These are phyloP conservation scores for Dasyprocta punctata DNA, from an alignment of 2,113 vertebrate species.

Conservation along the genomic window DNA sequence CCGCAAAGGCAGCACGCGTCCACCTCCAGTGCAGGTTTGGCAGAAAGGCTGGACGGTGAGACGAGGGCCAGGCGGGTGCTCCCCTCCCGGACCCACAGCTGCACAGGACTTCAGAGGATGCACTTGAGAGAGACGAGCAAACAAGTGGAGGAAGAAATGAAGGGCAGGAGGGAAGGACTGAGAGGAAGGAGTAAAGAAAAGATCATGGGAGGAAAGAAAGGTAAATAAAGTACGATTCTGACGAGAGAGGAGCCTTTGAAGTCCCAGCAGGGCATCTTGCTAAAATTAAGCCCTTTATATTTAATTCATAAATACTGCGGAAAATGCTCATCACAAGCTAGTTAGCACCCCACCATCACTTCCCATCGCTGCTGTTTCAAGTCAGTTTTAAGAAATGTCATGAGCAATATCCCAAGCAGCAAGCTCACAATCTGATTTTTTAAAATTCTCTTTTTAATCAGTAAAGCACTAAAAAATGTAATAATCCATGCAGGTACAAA, in stretches of 20 bases:
- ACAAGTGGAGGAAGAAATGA: neutral
- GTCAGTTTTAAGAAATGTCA: neutral
- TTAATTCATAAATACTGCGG: slow-evolving; percentile 35
- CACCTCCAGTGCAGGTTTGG: neutral
- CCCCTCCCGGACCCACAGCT: neutral
- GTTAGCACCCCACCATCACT: neutral
- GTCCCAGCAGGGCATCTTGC: neutral
- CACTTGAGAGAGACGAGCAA: neutral
- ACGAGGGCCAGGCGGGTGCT: neutral
- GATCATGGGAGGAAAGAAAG: neutral
- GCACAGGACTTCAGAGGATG: neutral
- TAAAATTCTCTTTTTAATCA: neutral
- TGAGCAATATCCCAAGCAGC: neutral
- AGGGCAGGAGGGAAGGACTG: neutral
- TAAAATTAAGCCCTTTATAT: slow-evolving; percentile 58
- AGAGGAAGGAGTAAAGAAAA: neutral
- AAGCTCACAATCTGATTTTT: neutral
- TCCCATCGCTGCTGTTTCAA: neutral
- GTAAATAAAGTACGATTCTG: neutral
- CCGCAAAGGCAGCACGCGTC: neutral
- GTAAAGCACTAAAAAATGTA: neutral
- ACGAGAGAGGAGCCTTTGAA: neutral
- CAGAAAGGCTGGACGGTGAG: neutral
- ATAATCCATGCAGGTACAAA: neutral
- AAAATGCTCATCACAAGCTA: neutral